Base-by-base conservation (phyloP, 1,140 invertebrate genomes). In the Ylistrum balloti region DNA sequence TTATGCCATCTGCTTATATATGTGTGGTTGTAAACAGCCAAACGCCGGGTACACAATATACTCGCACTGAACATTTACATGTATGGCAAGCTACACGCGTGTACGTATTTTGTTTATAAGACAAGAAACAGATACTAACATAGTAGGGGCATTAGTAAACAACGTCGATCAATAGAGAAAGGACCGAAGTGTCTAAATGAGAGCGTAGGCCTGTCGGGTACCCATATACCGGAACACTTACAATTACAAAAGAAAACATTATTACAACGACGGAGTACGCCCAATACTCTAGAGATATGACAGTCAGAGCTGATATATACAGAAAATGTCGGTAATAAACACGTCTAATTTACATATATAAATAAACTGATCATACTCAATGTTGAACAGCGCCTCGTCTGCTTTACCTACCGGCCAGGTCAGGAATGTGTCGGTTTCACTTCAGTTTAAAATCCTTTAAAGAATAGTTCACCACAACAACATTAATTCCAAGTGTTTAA, bases 341-440 rank as follows among this genome's bases (percentile, higher is more conserved):
- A 74, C 56, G 56, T 74, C 56, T n/a, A 74, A 74, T 74, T 74
- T 74, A 74, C 56, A 74, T 74, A 74, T 3, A 74, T 74, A 74
- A 74, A 74, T 74, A 45, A 13, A 45, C 41, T 17, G 41, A 17
- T 45, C 10, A 17, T 45, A 5, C 13, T 45, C 41, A 45, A 38
- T 38, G 35, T 7, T 56, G 22, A 2, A 74, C n/a, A 11, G 1
- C 35, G 22, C 22, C 22, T n/a, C 56, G 5, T 7, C 22, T 74
- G n/a, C 28, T 56, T 74, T 74, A 74, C 56, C 56, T 74, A 74
- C 56, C 56, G 56, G 5, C 9, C n/a, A 28, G 22, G 22, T 28
- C 56, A 74, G 56, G 22, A 74, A 74, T 74, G 56, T 74, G 56
- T 74, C n/a, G 56, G n/a, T 74, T 74, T 74, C 56, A 74, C 56